Evolutionary conservation across 2,113 vertebrate species (phyloP).

Genomic region (Daboia siamensis): DNA sequence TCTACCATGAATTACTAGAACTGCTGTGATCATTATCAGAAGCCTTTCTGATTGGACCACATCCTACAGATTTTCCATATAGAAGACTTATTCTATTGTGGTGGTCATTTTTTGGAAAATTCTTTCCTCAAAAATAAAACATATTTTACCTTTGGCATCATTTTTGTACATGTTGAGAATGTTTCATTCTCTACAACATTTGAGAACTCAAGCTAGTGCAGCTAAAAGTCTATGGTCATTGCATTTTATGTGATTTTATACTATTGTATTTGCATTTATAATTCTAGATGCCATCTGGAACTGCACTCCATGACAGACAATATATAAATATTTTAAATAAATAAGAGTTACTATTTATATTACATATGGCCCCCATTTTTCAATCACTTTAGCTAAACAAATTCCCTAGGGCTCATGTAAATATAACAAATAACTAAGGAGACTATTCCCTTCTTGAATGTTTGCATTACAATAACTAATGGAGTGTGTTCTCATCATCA

Average conservation of each 20-base stretch:
- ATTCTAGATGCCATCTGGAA: background rate
- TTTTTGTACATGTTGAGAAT: background rate
- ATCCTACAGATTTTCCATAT: background rate
- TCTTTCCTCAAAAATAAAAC: background rate
- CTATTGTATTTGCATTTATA: background rate
- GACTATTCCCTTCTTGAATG: background rate
- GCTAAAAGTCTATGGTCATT: background rate
- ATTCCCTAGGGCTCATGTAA: background rate
- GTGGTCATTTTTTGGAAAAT: background rate
- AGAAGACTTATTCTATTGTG: background rate
- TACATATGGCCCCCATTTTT: background rate
- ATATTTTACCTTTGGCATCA: background rate
- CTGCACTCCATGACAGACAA: background rate
- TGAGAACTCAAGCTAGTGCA: background rate
- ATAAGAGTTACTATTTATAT: background rate
- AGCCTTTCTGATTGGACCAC: background rate
- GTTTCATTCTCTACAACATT: background rate
- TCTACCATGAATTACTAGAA: background rate
- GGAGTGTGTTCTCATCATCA: background rate
- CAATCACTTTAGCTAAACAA: background rate
- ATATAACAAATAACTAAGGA: background rate
- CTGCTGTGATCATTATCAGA: background rate
- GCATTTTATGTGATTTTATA: background rate
- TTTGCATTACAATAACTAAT: background rate
- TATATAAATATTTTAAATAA: background rate